Percentiles rank a stretch among this genome's conserved stretches.
Conservation (phyloP, 2,888 invertebrate species). For the Calameuta filiformis region DNA sequence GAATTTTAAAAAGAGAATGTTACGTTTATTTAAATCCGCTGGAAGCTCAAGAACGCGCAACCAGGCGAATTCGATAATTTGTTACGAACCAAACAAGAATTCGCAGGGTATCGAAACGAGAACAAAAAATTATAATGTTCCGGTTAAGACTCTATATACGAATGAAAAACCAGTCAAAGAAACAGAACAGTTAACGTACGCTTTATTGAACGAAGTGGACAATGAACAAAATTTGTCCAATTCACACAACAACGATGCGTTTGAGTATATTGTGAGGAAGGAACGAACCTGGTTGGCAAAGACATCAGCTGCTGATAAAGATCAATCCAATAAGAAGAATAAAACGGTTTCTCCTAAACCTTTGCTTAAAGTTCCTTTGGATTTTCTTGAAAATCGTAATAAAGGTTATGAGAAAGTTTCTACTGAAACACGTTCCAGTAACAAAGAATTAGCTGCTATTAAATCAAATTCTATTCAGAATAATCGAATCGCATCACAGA, state of each 20-base stretch:
- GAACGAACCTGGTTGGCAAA: neutral
- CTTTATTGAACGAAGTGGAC: neutral
- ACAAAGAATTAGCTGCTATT: neutral
- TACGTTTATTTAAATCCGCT: neutral
- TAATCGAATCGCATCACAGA: neutral
- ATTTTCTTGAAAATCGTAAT: neutral
- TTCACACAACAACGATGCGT: neutral
- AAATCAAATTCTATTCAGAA: neutral
- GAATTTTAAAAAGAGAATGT: neutral
- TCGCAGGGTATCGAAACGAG: conserved; percentile 7
- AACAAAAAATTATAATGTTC: neutral
- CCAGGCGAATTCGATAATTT: neutral
- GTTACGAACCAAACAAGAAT: conserved; percentile 7
- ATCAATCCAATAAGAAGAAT: neutral
- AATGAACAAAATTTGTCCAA: neutral
- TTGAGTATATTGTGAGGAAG: neutral
- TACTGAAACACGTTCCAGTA: neutral
- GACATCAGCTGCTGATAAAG: neutral
- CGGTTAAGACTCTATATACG: conserved; percentile 6
- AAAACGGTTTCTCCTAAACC: neutral
- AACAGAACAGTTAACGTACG: conserved; percentile 15
- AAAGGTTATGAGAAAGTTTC: neutral
- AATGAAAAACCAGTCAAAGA: conserved; percentile 22
- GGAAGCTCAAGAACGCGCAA: neutral
- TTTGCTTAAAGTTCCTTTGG: neutral